Conservation (phyloP, 2,888 invertebrate genomes). For the Nomada lathburiana region DNA sequence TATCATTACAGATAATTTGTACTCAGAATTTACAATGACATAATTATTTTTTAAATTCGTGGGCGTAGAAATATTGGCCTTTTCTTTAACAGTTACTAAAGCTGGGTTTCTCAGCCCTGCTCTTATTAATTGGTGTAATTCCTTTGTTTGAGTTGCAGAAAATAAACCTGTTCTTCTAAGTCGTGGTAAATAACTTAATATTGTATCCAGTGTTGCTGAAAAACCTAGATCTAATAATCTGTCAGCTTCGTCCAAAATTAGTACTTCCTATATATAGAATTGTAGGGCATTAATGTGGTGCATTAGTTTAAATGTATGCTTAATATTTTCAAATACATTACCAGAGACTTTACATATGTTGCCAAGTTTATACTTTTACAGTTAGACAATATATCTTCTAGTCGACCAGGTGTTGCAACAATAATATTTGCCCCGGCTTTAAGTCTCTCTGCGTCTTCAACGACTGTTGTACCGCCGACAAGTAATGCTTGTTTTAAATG, state of each 20-base stretch:
- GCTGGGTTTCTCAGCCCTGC: conserved; percentile 98
- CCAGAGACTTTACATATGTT: conserved; percentile 91
- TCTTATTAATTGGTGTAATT: conserved; percentile 94
- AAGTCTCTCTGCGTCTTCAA: conserved; percentile 90
- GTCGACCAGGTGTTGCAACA: conserved; percentile 97
- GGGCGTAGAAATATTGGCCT: conserved; percentile 91
- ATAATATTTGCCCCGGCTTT: conserved; percentile 93
- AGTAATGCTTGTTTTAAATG: conserved; percentile 87
- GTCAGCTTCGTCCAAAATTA: conserved; percentile 99
- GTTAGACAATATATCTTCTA: conserved; percentile 93
- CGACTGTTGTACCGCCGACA: conserved; percentile 93
- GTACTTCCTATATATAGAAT: conserved; percentile 88
- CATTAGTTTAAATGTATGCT: neutral
- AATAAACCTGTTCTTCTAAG: conserved; percentile 98
- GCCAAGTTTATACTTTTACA: conserved; percentile 90
- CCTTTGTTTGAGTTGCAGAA: conserved; percentile 99
- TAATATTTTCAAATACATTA: conserved; percentile 81
- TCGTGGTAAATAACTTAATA: conserved; percentile 95
- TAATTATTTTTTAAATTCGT: conserved; percentile 91
- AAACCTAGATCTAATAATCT: conserved; percentile 97
- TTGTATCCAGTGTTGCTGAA: conserved; percentile 92
- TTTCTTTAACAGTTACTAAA: conserved; percentile 94
- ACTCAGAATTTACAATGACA: conserved; percentile 90
- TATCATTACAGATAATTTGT: conserved; percentile 92
- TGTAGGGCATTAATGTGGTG: neutral